Evolutionary conservation across 2,888 invertebrate species (phyloP).

Genomic region (Drosophila algonquin): DNA sequence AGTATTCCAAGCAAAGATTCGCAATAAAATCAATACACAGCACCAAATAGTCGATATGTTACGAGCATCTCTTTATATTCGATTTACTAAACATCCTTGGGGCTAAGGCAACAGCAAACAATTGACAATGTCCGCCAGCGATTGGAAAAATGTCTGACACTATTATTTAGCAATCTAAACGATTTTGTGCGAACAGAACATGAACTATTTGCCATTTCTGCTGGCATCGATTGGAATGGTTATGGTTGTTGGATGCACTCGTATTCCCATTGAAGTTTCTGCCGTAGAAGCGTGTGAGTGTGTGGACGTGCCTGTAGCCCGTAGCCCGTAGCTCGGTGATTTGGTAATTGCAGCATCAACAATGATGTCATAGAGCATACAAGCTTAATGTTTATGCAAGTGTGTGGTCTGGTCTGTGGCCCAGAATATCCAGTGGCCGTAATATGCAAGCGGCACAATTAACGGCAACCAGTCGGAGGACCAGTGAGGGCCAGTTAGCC

Average conservation of each 20-base stretch:
- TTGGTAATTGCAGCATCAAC: slow-evolving; percentile 52
- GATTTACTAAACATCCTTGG: slow-evolving; percentile 13
- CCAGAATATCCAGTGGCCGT: slow-evolving; percentile 37
- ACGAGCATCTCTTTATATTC: not conserved
- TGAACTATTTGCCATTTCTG: slow-evolving; percentile 53
- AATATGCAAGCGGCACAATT: slow-evolving; percentile 50
- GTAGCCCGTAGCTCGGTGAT: slow-evolving; percentile 21
- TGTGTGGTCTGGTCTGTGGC: slow-evolving; percentile 12
- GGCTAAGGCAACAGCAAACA: slow-evolving; percentile 30
- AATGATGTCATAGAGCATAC: slow-evolving; percentile 47
- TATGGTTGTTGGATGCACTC: not conserved
- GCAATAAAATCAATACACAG: not conserved
- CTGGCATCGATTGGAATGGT: slow-evolving; percentile 7
- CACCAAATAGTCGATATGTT: not conserved
- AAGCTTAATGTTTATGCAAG: slow-evolving; percentile 29
- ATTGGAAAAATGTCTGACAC: slow-evolving; percentile 45
- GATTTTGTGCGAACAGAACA: slow-evolving; percentile 49
- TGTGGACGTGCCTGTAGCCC: slow-evolving; percentile 1
- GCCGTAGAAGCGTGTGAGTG: slow-evolving; percentile 22
- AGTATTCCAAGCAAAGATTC: not conserved
- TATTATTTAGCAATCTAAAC: slow-evolving; percentile 75
- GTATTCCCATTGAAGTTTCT: not conserved
- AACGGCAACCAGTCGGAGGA: slow-evolving; percentile 27
- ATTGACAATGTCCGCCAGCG: slow-evolving; percentile 46
- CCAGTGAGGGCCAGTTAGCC: slow-evolving; percentile 1